Conservation (phyloP, 2,113 vertebrate species). For the Leucopternis melanops region DNA sequence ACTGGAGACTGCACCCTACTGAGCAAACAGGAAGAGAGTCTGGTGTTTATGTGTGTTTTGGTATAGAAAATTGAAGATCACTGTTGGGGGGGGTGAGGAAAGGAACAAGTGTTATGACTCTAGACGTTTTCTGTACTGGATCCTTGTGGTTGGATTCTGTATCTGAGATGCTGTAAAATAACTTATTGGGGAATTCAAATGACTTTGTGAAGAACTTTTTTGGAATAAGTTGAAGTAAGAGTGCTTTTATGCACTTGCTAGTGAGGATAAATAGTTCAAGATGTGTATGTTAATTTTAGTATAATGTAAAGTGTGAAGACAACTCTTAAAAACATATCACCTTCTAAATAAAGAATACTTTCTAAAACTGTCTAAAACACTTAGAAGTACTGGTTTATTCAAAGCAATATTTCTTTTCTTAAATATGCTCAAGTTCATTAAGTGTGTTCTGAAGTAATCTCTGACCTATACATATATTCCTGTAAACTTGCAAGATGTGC, state of each 20-base stretch:
- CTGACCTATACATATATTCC: neutral
- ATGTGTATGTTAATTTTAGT: neutral
- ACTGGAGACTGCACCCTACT: neutral
- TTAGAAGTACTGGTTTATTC: neutral
- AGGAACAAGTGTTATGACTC: neutral
- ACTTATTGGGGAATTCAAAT: neutral
- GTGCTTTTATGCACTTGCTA: neutral
- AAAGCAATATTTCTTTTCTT: neutral
- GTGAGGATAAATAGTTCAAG: neutral
- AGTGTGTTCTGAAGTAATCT: neutral
- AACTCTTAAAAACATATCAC: neutral
- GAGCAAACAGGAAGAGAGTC: neutral
- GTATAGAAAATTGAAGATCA: neutral
- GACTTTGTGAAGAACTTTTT: neutral
- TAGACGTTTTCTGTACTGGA: neutral
- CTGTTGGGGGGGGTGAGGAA: neutral
- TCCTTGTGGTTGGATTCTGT: neutral
- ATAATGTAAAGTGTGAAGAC: neutral
- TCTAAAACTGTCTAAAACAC: neutral
- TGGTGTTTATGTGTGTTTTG: neutral
- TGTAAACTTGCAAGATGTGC: neutral
- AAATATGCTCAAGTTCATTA: neutral
- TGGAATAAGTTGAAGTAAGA: neutral
- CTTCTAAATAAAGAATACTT: neutral
- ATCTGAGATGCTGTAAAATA: neutral